A percentile compares a stretch with the other conserved stretches of the same genome.
Evolutionary conservation across 2,797 vertebrate species (phyloP).

Genomic region (Enteromius viviparus): DNA sequence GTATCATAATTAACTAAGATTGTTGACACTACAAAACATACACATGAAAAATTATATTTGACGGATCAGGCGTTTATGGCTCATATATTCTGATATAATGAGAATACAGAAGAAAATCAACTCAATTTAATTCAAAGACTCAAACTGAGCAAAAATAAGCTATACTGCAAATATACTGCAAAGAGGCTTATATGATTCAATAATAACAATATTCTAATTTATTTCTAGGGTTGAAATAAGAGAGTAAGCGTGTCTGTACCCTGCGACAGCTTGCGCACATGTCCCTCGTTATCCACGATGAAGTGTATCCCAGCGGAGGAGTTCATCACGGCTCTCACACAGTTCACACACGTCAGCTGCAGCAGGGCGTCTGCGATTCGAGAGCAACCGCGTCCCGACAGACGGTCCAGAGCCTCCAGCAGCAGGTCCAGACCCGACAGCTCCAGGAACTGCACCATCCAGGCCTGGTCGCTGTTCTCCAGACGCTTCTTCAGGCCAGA

Average conservation of each 20-base stretch:
- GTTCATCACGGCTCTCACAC: constrained; percentile 94
- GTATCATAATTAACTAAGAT: no score
- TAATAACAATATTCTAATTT: no score
- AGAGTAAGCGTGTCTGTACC: constrained; percentile 73
- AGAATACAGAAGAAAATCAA: no score
- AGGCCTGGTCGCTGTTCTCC: constrained; percentile 88
- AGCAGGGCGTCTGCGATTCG: constrained; percentile 92
- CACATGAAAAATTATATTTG: no score
- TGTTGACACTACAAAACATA: no score
- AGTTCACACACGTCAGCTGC: constrained; percentile 95
- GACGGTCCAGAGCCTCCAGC: constrained; percentile 91
- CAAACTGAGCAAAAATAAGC: no score
- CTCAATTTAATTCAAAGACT: no score
- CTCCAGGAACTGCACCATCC: constrained; percentile 99
- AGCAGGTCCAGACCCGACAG: constrained; percentile 93
- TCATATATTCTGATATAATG: no score
- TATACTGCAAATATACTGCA: no score
- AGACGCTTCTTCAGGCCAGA: constrained; percentile 92
- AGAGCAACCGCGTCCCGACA: constrained; percentile 91
- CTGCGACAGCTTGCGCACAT: constrained; percentile 94
- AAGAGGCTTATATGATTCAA: no score
- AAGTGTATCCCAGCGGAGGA: constrained; percentile 91
- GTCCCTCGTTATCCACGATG: constrained; percentile 94
- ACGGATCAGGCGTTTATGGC: no score
- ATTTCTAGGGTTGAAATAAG: neutral